Percentiles rank a stretch among this genome's conserved stretches.
phyloP scores from a whole-genome alignment of 2,113 vertebrate genomes.

The Calyptomena viridis region DNA sequence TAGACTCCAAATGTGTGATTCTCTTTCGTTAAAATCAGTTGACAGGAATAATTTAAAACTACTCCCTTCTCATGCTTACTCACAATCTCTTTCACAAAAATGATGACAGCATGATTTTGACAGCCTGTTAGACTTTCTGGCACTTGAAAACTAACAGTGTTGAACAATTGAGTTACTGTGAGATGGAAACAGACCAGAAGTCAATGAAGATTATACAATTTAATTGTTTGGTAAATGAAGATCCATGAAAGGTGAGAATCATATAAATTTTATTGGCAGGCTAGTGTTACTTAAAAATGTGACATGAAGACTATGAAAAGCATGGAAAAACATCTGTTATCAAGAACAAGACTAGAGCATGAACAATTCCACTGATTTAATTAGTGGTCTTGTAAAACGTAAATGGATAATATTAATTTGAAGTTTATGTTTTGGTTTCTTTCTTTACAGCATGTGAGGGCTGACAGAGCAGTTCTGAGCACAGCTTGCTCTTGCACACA shows the following conservation, averaged over 20 bases:
- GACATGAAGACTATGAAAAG: not conserved
- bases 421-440: not conserved
- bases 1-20: not conserved
- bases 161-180: not conserved
- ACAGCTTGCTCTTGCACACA: not conserved
- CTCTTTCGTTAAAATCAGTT: not conserved
- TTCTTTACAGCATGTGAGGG: not conserved
- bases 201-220: not conserved
- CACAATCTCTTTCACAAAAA: not conserved
- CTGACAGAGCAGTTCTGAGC: not conserved
- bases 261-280: not conserved
- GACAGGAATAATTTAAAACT: not conserved
- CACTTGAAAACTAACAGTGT: not conserved
- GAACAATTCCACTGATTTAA: not conserved
- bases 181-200: not conserved
- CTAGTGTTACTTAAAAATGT: not conserved
- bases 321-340: not conserved
- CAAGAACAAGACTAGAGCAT: not conserved
- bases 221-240: not conserved
- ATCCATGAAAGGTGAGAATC: not conserved
- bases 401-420: not conserved
- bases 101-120: not conserved
- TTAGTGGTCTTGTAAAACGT: not conserved
- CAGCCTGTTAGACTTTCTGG: not conserved
- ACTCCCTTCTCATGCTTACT: fast-evolving